Conservation (phyloP, 2,888 invertebrate species). For the Mythimna loreyi region DNA sequence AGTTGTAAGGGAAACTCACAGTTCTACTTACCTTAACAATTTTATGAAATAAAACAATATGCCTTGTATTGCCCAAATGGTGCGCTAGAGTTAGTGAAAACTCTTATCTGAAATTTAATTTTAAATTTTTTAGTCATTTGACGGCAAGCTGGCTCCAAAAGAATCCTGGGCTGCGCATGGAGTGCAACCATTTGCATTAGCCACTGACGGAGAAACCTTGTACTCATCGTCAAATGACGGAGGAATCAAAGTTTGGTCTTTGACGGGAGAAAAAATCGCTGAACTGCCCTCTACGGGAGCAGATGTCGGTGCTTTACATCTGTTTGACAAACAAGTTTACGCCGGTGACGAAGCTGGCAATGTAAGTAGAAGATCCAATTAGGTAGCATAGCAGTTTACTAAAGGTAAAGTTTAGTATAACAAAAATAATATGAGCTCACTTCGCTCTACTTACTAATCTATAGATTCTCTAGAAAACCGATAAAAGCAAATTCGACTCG, state of each 20-base stretch:
- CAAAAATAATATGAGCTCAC: neutral
- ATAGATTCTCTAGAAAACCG: neutral
- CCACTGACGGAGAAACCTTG: slow-evolving; percentile 85
- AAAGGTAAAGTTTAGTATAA: no score
- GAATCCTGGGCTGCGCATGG: slow-evolving; percentile 90
- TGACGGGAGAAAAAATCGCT: slow-evolving; percentile 77
- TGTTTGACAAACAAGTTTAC: slow-evolving; percentile 86
- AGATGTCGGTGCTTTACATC: slow-evolving; percentile 79
- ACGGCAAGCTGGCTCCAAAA: slow-evolving; percentile 73
- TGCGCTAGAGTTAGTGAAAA: no score
- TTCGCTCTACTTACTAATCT: neutral
- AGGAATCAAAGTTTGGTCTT: slow-evolving; percentile 91
- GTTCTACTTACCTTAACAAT: no score
- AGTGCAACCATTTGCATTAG: slow-evolving; percentile 91
- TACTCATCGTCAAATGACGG: slow-evolving; percentile 93
- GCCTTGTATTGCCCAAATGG: no score
- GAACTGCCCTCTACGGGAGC: slow-evolving; percentile 82
- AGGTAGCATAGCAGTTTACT: neutral
- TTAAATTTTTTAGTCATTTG: slow-evolving; percentile 74
- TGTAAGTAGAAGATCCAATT: slow-evolving; percentile 81
- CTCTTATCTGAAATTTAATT: neutral
- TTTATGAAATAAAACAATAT: no score
- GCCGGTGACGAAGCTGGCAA: slow-evolving; percentile 92
- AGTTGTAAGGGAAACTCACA: no score
- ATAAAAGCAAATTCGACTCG: neutral